Evolutionary conservation across 2,797 vertebrate species (phyloP).

Genomic region (Danio kyathit): DNA sequence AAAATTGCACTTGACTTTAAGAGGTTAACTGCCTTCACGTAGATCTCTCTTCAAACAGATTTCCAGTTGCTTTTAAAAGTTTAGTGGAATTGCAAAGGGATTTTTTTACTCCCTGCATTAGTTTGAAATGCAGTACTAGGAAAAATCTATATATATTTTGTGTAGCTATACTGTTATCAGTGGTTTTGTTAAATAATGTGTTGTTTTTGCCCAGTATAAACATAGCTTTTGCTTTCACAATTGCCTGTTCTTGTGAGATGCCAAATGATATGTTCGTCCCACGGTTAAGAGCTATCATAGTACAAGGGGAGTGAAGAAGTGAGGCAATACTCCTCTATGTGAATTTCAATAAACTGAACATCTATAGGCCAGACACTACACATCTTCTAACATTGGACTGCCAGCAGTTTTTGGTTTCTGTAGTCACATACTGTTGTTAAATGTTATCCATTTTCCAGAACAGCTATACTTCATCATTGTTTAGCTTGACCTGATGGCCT

Average conservation of each 20-base stretch:
- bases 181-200: background rate
- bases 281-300: background rate
- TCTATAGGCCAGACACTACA: slow-evolving; percentile 8
- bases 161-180: background rate
- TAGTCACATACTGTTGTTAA: background rate
- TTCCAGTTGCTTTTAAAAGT: background rate
- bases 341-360: slow-evolving; percentile 3
- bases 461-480: background rate
- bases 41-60: no score
- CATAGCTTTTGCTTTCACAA: slow-evolving; percentile 15
- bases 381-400: background rate
- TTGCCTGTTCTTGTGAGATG: background rate
- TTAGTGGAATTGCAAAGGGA: background rate
- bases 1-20: no score
- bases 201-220: background rate
- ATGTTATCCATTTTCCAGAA: background rate
- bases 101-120: slow-evolving; percentile 1
- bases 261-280: slow-evolving; percentile 13
- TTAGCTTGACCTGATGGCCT: background rate
- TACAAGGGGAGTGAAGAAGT: slow-evolving; percentile 9
- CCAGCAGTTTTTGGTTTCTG: background rate
- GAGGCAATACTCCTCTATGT: slow-evolving; percentile 11
- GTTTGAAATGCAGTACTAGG: background rate
- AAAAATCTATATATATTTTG: background rate
- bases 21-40: no score